These are phyloP conservation scores for Cartodere bifasciata DNA, from an alignment of 2,888 invertebrate genomes.

Conservation along the genomic window DNA sequence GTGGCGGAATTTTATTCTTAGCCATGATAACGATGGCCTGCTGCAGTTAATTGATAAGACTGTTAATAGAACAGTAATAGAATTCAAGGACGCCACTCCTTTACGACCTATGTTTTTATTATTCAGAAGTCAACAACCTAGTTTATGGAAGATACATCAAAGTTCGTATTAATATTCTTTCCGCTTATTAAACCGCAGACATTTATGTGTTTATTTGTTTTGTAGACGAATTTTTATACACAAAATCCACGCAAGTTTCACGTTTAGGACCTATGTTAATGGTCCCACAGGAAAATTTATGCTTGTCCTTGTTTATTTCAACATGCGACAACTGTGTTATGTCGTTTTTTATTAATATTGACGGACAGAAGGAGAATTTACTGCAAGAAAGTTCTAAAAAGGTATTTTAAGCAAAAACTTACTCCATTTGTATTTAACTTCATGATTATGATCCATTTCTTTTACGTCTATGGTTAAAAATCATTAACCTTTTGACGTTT, in stretches of 20 bases:
- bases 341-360: conserved; percentile 23
- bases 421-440: no score
- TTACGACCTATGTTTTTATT: conserved; percentile 25
- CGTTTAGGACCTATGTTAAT: conserved; percentile 26
- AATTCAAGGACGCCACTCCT: conserved; percentile 19
- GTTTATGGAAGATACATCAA: conserved; percentile 31
- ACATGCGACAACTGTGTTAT: conserved; percentile 26
- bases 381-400: conserved; percentile 9
- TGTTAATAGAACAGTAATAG: conserved; percentile 22
- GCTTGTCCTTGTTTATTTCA: conserved; percentile 25
- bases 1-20: conserved; percentile 27
- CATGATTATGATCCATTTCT: conserved; percentile 1
- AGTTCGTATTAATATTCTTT: conserved; percentile 20
- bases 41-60: conserved; percentile 22
- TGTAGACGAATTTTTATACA: conserved; percentile 27
- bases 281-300: conserved; percentile 23
- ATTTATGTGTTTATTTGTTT: conserved; percentile 1
- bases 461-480: no score
- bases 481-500: no score
- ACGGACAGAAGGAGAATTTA: conserved; percentile 14
- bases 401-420: conserved; percentile 4
- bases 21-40: conserved; percentile 19
- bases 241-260: conserved; percentile 23
- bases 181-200: background rate
- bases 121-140: conserved; percentile 22